These are phyloP conservation scores for Pachyramphus minor DNA, from an alignment of 2,113 vertebrate genomes.

Conservation along the genomic window DNA sequence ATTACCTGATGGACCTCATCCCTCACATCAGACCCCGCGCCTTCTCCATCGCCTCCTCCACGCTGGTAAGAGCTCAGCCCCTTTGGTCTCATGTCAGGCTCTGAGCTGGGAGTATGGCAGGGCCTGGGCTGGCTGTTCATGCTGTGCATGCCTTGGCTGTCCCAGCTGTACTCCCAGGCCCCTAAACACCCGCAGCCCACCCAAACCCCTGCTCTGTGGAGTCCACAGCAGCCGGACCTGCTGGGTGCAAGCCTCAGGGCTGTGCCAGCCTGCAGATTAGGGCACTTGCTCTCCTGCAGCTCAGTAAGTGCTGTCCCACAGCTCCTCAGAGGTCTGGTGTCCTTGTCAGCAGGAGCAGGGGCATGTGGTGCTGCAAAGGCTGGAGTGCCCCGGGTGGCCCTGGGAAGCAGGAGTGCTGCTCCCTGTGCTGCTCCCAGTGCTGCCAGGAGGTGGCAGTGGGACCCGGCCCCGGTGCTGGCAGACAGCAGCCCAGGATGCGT, in stretches of 20 bases:
- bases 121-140: background rate
- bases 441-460: slow-evolving; percentile 18
- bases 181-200: background rate
- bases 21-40: slow-evolving; percentile 88
- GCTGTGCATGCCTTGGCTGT: rapidly evolving
- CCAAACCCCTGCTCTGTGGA: rapidly evolving
- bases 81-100: rapidly evolving
- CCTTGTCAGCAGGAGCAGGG: background rate
- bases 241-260: background rate
- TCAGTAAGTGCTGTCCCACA: background rate
- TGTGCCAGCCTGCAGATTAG: background rate
- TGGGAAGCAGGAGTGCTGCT: background rate
- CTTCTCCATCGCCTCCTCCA: slow-evolving; percentile 92
- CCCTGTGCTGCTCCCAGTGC: background rate
- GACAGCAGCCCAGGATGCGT: background rate
- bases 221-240: rapidly evolving
- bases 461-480: rapidly evolving
- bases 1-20: slow-evolving; percentile 89
- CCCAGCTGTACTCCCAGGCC: background rate
- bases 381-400: rapidly evolving
- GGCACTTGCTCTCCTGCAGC: background rate
- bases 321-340: background rate
- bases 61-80: slow-evolving; percentile 72
- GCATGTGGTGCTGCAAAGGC: rapidly evolving
- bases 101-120: background rate